These are phyloP conservation scores for Apotomis betuletana DNA, from an alignment of 2,888 invertebrate genomes.

Conservation along the genomic window DNA sequence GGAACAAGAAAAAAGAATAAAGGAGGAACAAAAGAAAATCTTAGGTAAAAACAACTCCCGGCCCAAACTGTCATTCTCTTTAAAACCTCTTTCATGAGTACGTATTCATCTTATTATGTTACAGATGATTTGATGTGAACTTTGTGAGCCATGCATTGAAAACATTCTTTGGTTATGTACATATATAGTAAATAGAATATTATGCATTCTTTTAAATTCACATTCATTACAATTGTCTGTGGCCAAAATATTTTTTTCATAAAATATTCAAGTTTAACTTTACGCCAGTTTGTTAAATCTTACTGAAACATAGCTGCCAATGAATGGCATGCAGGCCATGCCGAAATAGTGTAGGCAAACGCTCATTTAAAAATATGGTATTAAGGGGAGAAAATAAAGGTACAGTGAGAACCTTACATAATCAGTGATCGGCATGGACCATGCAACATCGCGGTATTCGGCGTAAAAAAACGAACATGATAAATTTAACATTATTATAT, in stretches of 20 bases:
- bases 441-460: no score
- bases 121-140: conserved; percentile 43
- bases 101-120: conserved; percentile 40
- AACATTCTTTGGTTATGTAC: conserved; percentile 25
- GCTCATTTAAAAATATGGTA: no score
- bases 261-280: neutral
- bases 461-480: no score
- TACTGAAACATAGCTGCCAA: no score
- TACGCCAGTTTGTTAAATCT: no score
- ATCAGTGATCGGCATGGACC: no score
- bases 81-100: conserved; percentile 90
- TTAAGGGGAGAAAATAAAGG: no score
- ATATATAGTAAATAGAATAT: neutral
- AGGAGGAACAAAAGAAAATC: conserved; percentile 98
- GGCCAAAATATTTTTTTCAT: conserved; percentile 16
- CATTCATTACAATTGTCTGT: neutral
- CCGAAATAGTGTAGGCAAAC: no score
- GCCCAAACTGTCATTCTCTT: conserved; percentile 96
- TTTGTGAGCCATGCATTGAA: conserved; percentile 14
- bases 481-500: no score
- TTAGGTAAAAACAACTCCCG: conserved; percentile 98
- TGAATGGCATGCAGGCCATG: no score
- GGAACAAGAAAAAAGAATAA: conserved; percentile 95
- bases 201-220: neutral
- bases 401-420: no score